A percentile compares a stretch with the other conserved stretches of the same genome.
These are phyloP conservation scores for Cotesia glomerata DNA, from an alignment of 1,140 invertebrate species.

Conservation along the genomic window DNA sequence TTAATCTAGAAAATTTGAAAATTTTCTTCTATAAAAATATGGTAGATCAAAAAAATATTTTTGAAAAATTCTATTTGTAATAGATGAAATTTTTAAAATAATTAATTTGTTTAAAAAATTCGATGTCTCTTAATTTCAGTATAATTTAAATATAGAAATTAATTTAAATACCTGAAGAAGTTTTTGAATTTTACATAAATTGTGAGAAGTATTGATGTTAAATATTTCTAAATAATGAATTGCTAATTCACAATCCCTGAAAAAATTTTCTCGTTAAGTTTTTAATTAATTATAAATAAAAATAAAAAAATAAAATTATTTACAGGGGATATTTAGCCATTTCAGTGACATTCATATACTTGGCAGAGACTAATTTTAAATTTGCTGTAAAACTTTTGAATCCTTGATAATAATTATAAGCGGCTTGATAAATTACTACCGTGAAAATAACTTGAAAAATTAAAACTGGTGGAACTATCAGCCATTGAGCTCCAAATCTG, in stretches of 20 bases:
- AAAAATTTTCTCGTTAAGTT: conserved; percentile 2
- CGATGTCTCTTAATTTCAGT: neutral
- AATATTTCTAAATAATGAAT: conserved; percentile 32
- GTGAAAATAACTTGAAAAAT: conserved; percentile 40
- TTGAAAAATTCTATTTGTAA: too few relatives aligned
- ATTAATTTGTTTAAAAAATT: too few relatives aligned
- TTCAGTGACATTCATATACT: conserved; percentile 20
- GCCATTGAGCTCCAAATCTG: conserved; percentile 43
- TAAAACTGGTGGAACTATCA: conserved; percentile 40
- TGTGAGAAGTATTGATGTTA: neutral
- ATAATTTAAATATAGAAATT: neutral
- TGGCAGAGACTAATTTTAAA: conserved; percentile 19
- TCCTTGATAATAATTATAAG: conserved; percentile 25
- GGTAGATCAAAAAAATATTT: too few relatives aligned
- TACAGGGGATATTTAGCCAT: conserved; percentile 4
- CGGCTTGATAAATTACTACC: conserved; percentile 12
- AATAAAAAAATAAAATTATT: neutral
- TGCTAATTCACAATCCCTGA: conserved; percentile 30
- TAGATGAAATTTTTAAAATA: too few relatives aligned
- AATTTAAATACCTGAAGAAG: conserved; percentile 22
- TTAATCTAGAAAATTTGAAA: too few relatives aligned
- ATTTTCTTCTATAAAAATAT: too few relatives aligned
- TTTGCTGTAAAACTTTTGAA: conserved; percentile 33
- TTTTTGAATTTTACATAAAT: conserved; percentile 32
- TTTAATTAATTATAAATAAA: neutral